A percentile compares a stretch with the other conserved stretches of the same genome.
These are phyloP conservation scores for Hippotragus niger DNA, from an alignment of 2,113 vertebrate species.

Conservation along the genomic window DNA sequence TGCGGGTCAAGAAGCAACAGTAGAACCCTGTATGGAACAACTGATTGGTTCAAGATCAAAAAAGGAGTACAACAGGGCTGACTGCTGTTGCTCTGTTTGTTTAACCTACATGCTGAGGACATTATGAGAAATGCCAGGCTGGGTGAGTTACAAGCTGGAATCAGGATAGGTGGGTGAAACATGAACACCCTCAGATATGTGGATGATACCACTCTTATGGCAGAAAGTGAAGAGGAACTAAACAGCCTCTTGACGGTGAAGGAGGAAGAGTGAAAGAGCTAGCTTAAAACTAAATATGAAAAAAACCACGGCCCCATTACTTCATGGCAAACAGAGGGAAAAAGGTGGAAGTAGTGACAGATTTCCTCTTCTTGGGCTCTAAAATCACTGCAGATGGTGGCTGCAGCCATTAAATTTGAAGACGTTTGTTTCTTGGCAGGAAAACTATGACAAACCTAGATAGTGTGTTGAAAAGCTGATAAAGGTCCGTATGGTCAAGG, in stretches of 20 bases:
- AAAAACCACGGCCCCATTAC: not conserved
- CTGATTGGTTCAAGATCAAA: not conserved
- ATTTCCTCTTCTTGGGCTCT: not conserved
- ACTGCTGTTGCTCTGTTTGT: not conserved
- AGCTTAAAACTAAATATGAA: not conserved
- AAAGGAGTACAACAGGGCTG: not conserved
- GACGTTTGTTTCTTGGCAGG: not conserved
- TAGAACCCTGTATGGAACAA: not conserved
- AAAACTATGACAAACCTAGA: not conserved
- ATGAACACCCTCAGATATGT: not conserved
- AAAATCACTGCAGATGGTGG: not conserved
- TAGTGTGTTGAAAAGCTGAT: not conserved
- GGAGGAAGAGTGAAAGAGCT: not conserved
- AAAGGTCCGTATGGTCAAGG: not conserved
- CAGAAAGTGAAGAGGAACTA: not conserved
- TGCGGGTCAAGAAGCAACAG: not conserved
- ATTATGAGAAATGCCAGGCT: not conserved
- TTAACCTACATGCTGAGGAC: not conserved
- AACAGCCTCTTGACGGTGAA: not conserved
- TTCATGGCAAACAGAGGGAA: not conserved
- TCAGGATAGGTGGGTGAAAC: not conserved
- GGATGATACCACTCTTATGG: not conserved
- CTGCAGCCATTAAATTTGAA: not conserved
- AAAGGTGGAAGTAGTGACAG: not conserved
- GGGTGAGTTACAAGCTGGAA: not conserved